These are phyloP conservation scores for Synergus gifuensis DNA, from an alignment of 2,888 invertebrate species.

Conservation along the genomic window DNA sequence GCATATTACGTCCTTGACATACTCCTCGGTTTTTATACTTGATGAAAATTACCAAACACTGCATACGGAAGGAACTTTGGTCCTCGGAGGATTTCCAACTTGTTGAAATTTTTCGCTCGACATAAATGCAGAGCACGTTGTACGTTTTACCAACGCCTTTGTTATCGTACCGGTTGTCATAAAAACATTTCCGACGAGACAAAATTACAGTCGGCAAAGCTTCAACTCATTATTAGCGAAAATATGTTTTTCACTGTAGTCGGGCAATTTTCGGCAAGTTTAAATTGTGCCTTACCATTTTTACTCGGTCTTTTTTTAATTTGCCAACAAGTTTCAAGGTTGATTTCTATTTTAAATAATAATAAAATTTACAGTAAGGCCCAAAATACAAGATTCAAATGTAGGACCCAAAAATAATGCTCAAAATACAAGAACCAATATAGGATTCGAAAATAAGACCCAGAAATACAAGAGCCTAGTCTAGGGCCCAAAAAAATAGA, in stretches of 20 bases:
- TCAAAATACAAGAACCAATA: no score
- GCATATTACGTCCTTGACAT: constrained; percentile 61
- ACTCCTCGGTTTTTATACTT: constrained; percentile 28
- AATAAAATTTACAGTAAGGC: no score
- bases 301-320: background rate
- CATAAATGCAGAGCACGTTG: background rate
- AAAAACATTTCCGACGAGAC: constrained; percentile 37
- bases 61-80: background rate
- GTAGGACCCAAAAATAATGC: no score
- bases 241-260: constrained; percentile 34
- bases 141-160: constrained; percentile 47
- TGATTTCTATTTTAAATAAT: background rate
- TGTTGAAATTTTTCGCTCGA: background rate
- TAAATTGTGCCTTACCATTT: background rate
- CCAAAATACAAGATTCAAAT: no score
- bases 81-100: background rate
- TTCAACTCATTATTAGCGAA: constrained; percentile 45
- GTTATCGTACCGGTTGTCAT: constrained; percentile 51
- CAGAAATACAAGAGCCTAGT: no score
- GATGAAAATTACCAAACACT: background rate
- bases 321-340: background rate
- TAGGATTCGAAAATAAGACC: no score
- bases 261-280: constrained; percentile 31
- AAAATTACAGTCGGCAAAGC: constrained; percentile 14
- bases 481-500: no score